Evolutionary conservation across 2,888 invertebrate genomes (phyloP), one percentile per base, ranked within the genome.

Genomic region (Aporophyla nigra): DNA sequence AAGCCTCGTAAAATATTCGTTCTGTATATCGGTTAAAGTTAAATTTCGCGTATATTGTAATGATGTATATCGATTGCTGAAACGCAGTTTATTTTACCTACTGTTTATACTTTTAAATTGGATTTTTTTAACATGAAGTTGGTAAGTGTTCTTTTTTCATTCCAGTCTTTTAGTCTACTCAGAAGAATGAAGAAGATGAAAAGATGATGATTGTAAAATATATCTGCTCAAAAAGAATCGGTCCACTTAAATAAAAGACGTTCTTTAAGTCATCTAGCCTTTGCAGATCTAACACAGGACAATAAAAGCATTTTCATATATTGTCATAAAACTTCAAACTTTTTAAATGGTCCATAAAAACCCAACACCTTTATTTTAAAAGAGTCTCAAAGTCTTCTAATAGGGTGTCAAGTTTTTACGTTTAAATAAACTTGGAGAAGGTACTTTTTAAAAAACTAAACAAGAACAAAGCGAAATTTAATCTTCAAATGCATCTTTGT

Each of bases 1-100:
- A 88, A 88, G 88, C 87, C 76, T 91, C 92, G 89, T 94, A 92
- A 93, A 92, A 90, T 87, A 90, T 90, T 86, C 83, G 59, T 82
- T 88, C 91, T 92, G 91, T 91, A 90, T 91, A 90, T 88, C 79
- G 76, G 78, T 74, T 66, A 71, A 72, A 83, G 82, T 89, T 87
- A 88, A 80, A 85, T 86, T 84, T 83, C 66, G 67, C 78, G 86
- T 90, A 84, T 88, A 84, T 87, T 85, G 83, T 85, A 82, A 86
- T 80, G 76, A 78, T 80, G 74, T 71, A 40, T 61, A 67, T 67
- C 62, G 77, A 75, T 56, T 24, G 67, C 33, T 87, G 78, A 80
- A 80, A 66, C 67, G 56, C 10, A 70, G 40, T 80, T 77, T 68
- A 53, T 71, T 74, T 63, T 51, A n/a, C n/a, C n/a, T n/a, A 58